Base-by-base conservation (phyloP, 2,113 vertebrate genomes). In the Paradisaea rubra region DNA sequence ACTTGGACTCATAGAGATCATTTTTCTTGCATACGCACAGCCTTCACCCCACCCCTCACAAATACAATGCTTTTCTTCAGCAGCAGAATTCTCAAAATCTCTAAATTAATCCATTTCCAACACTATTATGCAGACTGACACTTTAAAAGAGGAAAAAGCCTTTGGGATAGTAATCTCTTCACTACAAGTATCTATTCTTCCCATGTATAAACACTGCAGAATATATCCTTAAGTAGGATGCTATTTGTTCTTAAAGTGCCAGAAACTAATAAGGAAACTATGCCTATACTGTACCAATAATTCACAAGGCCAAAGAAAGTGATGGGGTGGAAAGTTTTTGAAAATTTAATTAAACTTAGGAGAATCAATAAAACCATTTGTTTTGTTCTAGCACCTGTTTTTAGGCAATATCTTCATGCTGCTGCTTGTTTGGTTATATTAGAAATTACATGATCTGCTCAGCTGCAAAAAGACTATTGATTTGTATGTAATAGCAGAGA, bases 281-380 rank as follows among this genome's bases (percentile, higher is more conserved):
- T 47, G 21, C 11, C 68, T 50, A 44, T 18, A 4, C 21, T 54
- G 22, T 24, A 73, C 6, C 59, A 35, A 35, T 63, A 69, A 70
- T 57, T 80, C 68, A 81, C 18, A 57, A 61, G 37, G 49, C 50
- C 66, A 63, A 68, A 45, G 31, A 49, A 81, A 71, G n/a, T 77
- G 54, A 65, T 2, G 13, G 24, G 49, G 39, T 42, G 27, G 35
- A 59, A 47, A 70, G 72, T n/a, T 89, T 78, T 56, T 70, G 59
- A 88, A 90, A 81, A 81, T 88, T 68, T 95, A 88, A 91, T 94
- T 91, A 91, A 93, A 76, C 37, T 63, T 63, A 27, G 22, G 25
- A 81, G 35, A 93, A 94, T 86, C 82, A 88, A 95, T 94, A 88
- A 90, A 96, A 65, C 35, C 45, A 73, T 95, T 96, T 89, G 37